phyloP scores from a whole-genome alignment of 2,113 vertebrate genomes.

The Myiopsitta monachus region DNA sequence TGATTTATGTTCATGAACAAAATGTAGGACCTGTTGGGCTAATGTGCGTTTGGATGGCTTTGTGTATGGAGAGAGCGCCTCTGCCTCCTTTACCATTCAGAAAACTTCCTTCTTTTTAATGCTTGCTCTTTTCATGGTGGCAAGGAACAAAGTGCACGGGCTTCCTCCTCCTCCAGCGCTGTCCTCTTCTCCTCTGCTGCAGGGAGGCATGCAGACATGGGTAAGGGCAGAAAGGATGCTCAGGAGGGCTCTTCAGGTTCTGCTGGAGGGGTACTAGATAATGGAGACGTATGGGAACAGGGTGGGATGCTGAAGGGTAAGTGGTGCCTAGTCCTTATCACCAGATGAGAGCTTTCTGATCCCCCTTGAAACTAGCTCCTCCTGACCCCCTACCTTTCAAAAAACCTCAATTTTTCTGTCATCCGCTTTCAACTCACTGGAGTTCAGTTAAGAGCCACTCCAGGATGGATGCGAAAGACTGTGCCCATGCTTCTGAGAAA shows the following conservation, averaged over 20 bases:
- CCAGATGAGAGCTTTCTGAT: not conserved
- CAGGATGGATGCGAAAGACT: not conserved
- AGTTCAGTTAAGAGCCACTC: not conserved
- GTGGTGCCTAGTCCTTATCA: not conserved
- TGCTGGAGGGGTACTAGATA: not conserved
- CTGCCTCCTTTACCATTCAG: not conserved
- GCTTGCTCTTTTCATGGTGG: not conserved
- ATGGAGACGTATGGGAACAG: not conserved
- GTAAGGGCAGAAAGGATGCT: not conserved
- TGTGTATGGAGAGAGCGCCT: rapidly evolving
- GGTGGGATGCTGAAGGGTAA: not conserved
- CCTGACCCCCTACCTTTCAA: not conserved
- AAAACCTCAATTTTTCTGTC: not conserved
- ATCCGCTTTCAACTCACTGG: not conserved
- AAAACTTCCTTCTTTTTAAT: not conserved
- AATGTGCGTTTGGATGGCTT: not conserved
- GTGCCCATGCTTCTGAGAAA: constrained; percentile 13
- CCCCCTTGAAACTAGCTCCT: not conserved
- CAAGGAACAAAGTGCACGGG: not conserved
- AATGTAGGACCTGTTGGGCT: rapidly evolving
- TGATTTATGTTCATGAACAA: not conserved
- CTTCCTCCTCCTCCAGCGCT: rapidly evolving
- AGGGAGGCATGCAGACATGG: not conserved
- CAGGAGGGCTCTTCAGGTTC: rapidly evolving
- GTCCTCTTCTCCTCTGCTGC: rapidly evolving